A percentile compares a stretch with the other conserved stretches of the same genome.
phyloP scores from a whole-genome alignment of 2,113 vertebrate species.

The Chaetodon trifascialis region DNA sequence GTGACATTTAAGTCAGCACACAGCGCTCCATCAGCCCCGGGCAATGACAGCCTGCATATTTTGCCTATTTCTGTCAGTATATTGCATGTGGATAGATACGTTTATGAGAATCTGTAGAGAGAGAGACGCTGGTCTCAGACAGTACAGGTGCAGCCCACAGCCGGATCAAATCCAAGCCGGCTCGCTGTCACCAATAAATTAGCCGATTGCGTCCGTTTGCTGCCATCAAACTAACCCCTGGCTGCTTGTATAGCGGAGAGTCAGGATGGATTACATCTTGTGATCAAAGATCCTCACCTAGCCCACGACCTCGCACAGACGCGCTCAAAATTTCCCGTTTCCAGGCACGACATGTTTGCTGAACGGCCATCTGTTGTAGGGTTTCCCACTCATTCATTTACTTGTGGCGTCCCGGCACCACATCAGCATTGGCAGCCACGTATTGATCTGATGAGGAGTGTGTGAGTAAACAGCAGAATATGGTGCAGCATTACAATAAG shows the following conservation, averaged over 20 bases:
- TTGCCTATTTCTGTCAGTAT: constrained; percentile 22
- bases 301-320: not conserved
- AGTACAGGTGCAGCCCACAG: not conserved
- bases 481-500: no score
- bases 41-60: constrained; percentile 42
- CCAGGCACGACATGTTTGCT: not conserved
- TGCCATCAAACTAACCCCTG: not conserved
- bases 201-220: no score
- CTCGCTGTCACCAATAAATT: not conserved
- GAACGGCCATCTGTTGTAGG: not conserved
- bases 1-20: constrained; percentile 65
- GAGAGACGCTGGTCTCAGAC: not conserved
- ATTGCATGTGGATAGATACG: not conserved
- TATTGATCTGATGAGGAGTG: no score
- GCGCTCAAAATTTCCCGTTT: not conserved
- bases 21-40: constrained; percentile 21
- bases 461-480: no score
- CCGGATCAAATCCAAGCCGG: not conserved
- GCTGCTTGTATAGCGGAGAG: not conserved
- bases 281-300: not conserved
- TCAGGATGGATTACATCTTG: not conserved
- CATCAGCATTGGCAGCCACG: no score
- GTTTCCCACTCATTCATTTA: no score
- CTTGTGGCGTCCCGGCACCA: no score
- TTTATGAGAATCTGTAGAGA: constrained; percentile 1